Evolutionary conservation across 1,140 invertebrate species (phyloP).

Genomic region (Drosophila cardini): DNA sequence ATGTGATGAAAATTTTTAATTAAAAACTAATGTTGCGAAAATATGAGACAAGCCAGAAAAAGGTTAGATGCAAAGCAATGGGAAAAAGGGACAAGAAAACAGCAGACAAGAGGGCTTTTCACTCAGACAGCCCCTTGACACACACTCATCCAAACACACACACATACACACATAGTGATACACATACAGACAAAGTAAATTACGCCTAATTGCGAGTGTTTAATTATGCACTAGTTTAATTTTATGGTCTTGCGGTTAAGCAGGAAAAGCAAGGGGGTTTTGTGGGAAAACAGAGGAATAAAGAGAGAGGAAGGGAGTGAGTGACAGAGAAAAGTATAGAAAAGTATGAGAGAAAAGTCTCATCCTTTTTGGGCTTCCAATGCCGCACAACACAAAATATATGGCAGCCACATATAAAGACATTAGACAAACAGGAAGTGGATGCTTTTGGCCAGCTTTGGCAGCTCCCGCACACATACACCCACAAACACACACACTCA

Average conservation of each 20-base stretch:
- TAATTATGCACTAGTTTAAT: slow-evolving; percentile 84
- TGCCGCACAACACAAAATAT: slow-evolving; percentile 38
- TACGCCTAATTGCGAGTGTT: slow-evolving; percentile 84
- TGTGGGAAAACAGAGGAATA: not conserved
- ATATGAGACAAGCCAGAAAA: slow-evolving; percentile 56
- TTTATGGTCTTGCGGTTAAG: slow-evolving; percentile 78
- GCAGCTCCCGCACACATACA: slow-evolving; percentile 20
- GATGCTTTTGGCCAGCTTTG: slow-evolving; percentile 35
- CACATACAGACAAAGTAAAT: slow-evolving; percentile 75
- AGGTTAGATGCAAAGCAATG: not conserved
- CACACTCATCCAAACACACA: slow-evolving; percentile 35
- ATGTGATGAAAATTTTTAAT: slow-evolving; percentile 78
- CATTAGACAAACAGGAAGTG: slow-evolving; percentile 54
- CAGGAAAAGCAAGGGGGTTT: slow-evolving; percentile 7
- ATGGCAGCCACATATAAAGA: slow-evolving; percentile 49
- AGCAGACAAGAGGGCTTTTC: not conserved
- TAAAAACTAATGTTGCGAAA: slow-evolving; percentile 84
- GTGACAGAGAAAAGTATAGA: not conserved
- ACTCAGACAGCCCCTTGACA: slow-evolving; percentile 20
- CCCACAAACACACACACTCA: not conserved
- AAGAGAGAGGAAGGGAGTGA: not conserved
- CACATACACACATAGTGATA: not conserved
- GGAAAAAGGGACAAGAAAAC: not conserved
- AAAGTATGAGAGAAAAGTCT: not conserved
- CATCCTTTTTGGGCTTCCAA: slow-evolving; percentile 32